Evolutionary conservation across 2,888 invertebrate species (phyloP), one percentile per base, ranked within the genome.

Genomic region (Ligdia adustata): DNA sequence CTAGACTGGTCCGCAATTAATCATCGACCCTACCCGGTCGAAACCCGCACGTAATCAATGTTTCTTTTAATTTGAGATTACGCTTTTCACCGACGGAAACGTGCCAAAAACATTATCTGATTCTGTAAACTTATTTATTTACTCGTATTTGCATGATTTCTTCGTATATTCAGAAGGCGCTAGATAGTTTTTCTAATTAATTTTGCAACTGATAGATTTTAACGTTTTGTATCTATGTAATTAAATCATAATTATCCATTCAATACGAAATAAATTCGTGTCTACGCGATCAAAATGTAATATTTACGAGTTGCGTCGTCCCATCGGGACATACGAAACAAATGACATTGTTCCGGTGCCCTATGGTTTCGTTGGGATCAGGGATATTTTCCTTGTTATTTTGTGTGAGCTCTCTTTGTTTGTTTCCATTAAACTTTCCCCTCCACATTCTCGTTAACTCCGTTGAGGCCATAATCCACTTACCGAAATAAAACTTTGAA

Each of bases 61-160:
- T 63, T 70, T 69, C 69, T 68, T 69, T 57, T 74, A 69, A 75
- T 74, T 76, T 71, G 64, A 72, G 67, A 75, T 75, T 64, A 69
- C 62, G 62, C 61, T 59, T 62, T 22, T 28, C 41, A 55, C 55
- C 50, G 51, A 53, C 26, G 27, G 16, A 16, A 26, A 27, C 55
- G 39, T 42, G 44, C 46, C 42, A 47, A 52, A 47, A 64, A 61
- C 16, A 37, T 29, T 48, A 48, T 60, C 37, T 27, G 26, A 27
- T 15, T 52, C 58, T 55, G 40, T 47, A 54, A 55, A 58, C 48
- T 52, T 37, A 52, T 59, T 57, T 47, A 47, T 47, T 32, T 42
- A 9, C 9, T 31, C 35, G 22, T 47, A 47, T 47, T 32, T 42
- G 9, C 9, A 34, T 39, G 22, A 52, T 34, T 33, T 44, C 26